A percentile compares a stretch with the other conserved stretches of the same genome.
Conservation (phyloP, 2,113 vertebrate genomes). For the Varanus komodoensis region DNA sequence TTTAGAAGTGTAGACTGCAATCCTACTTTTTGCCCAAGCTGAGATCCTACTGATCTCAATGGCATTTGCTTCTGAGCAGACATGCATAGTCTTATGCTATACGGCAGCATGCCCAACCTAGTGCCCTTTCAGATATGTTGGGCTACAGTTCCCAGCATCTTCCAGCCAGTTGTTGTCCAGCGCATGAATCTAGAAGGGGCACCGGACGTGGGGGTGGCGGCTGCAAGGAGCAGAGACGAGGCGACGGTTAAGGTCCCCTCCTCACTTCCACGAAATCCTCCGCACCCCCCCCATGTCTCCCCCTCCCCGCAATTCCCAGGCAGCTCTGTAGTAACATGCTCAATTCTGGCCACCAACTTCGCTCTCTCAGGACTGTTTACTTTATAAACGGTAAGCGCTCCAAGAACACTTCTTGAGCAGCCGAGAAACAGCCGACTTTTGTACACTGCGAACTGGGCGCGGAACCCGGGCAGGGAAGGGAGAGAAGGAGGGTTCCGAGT, state of each 20-base stretch:
- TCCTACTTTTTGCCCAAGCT: no score
- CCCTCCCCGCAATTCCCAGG: neutral
- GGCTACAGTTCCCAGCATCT: neutral
- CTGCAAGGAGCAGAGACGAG: neutral
- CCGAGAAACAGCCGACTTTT: neutral
- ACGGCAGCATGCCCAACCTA: neutral
- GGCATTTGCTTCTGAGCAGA: neutral
- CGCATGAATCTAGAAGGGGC: neutral
- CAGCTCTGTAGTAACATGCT: no score
- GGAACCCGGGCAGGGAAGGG: neutral
- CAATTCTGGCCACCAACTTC: neutral
- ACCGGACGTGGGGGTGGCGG: no score
- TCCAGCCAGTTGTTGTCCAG: neutral
- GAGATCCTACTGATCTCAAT: neutral
- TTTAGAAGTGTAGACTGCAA: neutral
- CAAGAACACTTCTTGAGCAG: no score
- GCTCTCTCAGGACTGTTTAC: neutral
- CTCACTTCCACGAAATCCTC: no score
- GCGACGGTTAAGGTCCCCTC: neutral
- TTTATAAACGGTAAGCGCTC: no score
- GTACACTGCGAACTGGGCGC: neutral
- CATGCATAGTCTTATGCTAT: neutral
- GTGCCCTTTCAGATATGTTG: neutral
- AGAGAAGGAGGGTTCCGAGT: neutral
- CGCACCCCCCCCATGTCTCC: neutral